These are phyloP conservation scores for Chelon labrosus DNA, from an alignment of 2,797 vertebrate genomes.

Conservation along the genomic window DNA sequence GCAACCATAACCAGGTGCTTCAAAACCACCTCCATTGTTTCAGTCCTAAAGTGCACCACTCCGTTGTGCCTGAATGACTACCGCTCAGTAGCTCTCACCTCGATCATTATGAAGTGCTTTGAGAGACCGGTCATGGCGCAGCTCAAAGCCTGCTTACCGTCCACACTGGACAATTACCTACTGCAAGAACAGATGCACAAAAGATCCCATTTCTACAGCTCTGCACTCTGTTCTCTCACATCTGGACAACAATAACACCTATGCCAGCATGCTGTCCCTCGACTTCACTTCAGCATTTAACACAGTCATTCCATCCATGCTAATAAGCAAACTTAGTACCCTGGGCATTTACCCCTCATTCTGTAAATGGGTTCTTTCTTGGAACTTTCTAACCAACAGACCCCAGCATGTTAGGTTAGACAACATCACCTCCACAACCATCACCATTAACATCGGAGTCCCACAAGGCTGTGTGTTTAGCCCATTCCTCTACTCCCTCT, in stretches of 20 bases:
- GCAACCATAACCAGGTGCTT: neutral
- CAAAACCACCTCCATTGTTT: neutral
- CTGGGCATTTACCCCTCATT: too few relatives aligned
- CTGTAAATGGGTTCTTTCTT: neutral
- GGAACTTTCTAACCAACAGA: neutral
- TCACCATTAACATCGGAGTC: neutral
- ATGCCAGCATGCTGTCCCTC: neutral
- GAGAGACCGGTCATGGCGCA: neutral
- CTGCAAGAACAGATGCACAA: neutral
- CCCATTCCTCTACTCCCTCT: neutral
- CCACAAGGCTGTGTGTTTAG: neutral
- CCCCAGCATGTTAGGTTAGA: neutral
- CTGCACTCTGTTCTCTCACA: neutral
- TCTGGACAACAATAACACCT: neutral
- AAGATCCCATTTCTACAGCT: neutral
- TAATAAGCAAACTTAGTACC: too few relatives aligned
- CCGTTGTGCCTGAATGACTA: neutral
- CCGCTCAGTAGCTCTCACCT: slow-evolving; percentile 2
- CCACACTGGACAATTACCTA: neutral
- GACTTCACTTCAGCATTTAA: neutral
- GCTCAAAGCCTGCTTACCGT: neutral
- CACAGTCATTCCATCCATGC: too few relatives aligned
- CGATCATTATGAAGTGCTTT: slow-evolving; percentile 17
- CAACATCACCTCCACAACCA: neutral
- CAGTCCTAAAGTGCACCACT: neutral